A percentile compares a stretch with the other conserved stretches of the same genome.
phyloP scores from a whole-genome alignment of 2,888 invertebrate genomes.

The Polymixis lichenea region DNA sequence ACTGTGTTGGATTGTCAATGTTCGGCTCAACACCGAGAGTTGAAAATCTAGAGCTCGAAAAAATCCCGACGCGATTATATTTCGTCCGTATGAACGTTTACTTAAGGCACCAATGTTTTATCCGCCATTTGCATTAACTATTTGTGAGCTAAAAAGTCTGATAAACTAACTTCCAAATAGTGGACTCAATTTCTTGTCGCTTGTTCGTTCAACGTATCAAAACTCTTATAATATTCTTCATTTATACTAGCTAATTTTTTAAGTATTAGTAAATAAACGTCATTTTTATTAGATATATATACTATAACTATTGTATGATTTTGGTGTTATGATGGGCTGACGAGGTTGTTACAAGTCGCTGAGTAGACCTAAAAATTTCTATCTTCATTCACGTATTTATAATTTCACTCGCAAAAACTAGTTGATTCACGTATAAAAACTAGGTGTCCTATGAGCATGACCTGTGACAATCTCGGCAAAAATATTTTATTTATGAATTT shows the following conservation, averaged over 20 bases:
- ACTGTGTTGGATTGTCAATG: too few relatives aligned
- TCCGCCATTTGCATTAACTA: constrained; percentile 43
- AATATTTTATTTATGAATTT: constrained; percentile 61
- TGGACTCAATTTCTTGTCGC: constrained; percentile 73
- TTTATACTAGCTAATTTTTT: constrained; percentile 81
- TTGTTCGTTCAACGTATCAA: constrained; percentile 82
- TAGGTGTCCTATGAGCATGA: constrained; percentile 46
- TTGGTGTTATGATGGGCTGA: constrained; percentile 67
- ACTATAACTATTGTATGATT: constrained; percentile 63
- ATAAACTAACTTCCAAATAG: constrained; percentile 62
- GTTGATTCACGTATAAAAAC: constrained; percentile 55
- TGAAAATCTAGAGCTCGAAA: too few relatives aligned
- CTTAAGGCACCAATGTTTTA: constrained; percentile 40
- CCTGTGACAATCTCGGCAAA: constrained; percentile 55
- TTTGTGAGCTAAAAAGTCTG: constrained; percentile 51
- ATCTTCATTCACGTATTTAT: constrained; percentile 33
- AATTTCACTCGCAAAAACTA: constrained; percentile 44
- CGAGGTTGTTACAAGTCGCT: constrained; percentile 43
- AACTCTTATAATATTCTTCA: constrained; percentile 78
- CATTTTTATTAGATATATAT: constrained; percentile 61
- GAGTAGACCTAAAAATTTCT: constrained; percentile 28
- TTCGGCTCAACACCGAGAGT: too few relatives aligned
- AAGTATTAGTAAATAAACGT: constrained; percentile 69
- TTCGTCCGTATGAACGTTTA: too few relatives aligned
- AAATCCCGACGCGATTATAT: too few relatives aligned